Base-by-base conservation (phyloP, 2,888 invertebrate genomes). In the Chalcosyrphus nemorum region DNA sequence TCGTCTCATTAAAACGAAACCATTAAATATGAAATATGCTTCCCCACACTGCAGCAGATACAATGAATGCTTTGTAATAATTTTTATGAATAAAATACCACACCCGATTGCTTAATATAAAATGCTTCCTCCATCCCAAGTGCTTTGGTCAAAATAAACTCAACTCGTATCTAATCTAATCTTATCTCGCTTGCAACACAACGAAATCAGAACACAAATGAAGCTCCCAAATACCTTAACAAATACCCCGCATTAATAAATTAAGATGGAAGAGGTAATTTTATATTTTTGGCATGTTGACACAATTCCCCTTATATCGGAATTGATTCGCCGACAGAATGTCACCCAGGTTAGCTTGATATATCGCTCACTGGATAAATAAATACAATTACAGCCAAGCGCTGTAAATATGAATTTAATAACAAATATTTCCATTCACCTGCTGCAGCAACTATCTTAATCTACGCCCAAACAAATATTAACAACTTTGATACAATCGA, bases 111-210 rank as follows among this genome's bases (percentile, higher is more conserved):
- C 38, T 35, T 11, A 57, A 57, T 15, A 57, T 1, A 38, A 57
- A 57, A 35, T 24, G 43, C 2, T n/a, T n/a, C n/a, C n/a, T 9
- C 27, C 32, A 6, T 11, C 6, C 32, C 15, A 6, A 2, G 35
- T 24, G 19, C 21, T 15, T 54, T 19, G 41, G 52, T 54, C 27
- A 38, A 41, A 66, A n/a, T 38, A 32, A 21, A 13, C 13, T 43
- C 54, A 32, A 21, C 13, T 35, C 68, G 11, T 57, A 45, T 70
- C 70, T 70, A 70, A 70, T 70, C 70, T 70, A 45, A 70, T 70
- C 56, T 70, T 45, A 70, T 70, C 24, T 24, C 70, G 45, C 13
- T 6, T 21, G 56, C 56, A 21, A 24, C 32, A 21, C 29, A 32
- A 13, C 17, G 9, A 35, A 56, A 68, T 45, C 43, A 32, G 32